Evolutionary conservation across 2,113 vertebrate genomes (phyloP), one percentile per base, ranked within the genome.

Genomic region (Leucosticte australis): DNA sequence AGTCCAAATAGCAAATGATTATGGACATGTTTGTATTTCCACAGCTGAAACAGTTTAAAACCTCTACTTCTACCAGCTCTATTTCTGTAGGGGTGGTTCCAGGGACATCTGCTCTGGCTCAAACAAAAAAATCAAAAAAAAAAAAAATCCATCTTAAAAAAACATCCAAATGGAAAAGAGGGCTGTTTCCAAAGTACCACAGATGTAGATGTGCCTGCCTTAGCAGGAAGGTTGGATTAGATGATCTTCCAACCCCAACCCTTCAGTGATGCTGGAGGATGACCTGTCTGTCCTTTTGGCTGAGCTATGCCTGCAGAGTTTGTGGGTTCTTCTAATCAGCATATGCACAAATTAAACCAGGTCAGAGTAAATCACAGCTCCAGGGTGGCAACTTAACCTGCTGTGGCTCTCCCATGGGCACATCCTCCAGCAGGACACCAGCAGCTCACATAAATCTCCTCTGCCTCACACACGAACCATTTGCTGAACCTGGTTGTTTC

Each of bases 361-460:
- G 28, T 46, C 73, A 37, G 39, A 87, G 64, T 50, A 86, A 94
- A 94, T 81, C 83, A 77, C 71, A 87, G 71, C 26, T 64, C 20
- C 76, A 80, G 76, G 87, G 39, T 63, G 73, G 50, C n/a, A 53
- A 49, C 13, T 65, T 64, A 55, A 90, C 70, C 59, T 90, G 59
- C 71, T 52, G 57, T 0, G 15, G 17, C 49, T 90, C n/a, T 80
- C 68, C 50, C 28, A 37, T 3, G 11, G 67, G 41, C 53, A 86
- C 4, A 6, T 17, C 5, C 39, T 80, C 41, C 44, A 44, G 8
- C 23, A 90, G 56, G n/a, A 47, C 41, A 28, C n/a, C 60, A 79
- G 69, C 50, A 71, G 35, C 60, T 85, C 75, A 28, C 5, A 1
- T 2, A 7, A 14, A 47, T 16, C 59, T 87, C 41, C 57, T 65